A percentile compares a stretch with the other conserved stretches of the same genome.
These are phyloP conservation scores for Sphecodes monilicornis DNA, from an alignment of 2,888 invertebrate genomes.

Conservation along the genomic window DNA sequence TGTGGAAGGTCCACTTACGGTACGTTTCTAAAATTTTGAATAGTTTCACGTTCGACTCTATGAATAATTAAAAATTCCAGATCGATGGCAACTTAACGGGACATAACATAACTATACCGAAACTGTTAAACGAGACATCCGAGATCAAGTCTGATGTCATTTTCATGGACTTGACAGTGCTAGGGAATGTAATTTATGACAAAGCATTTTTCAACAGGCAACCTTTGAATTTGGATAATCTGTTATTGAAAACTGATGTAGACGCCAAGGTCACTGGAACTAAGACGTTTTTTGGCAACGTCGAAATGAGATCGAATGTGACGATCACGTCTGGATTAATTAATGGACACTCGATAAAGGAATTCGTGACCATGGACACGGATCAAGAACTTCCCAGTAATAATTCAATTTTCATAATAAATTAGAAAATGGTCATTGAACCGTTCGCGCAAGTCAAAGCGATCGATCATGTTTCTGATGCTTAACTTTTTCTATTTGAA, in stretches of 20 bases:
- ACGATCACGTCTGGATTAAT: constrained; percentile 83
- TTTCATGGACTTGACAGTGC: constrained; percentile 85
- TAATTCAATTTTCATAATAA: neutral
- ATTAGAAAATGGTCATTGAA: too few relatives aligned
- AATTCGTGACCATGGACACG: constrained; percentile 85
- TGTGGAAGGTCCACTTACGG: constrained; percentile 85
- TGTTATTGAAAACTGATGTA: constrained; percentile 84
- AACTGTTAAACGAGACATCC: constrained; percentile 82
- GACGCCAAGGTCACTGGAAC: constrained; percentile 82
- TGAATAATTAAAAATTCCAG: constrained; percentile 75
- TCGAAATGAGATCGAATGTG: constrained; percentile 72
- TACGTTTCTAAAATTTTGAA: constrained; percentile 67
- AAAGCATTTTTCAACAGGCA: constrained; percentile 83
- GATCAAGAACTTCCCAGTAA: constrained; percentile 84
- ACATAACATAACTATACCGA: constrained; percentile 64
- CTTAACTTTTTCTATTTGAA: too few relatives aligned
- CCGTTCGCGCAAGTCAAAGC: too few relatives aligned
- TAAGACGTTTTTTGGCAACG: constrained; percentile 84
- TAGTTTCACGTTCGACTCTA: neutral
- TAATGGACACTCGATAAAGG: constrained; percentile 83
- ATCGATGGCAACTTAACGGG: constrained; percentile 85
- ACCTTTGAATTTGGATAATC: constrained; percentile 84
- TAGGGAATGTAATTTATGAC: constrained; percentile 85
- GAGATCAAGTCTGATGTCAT: constrained; percentile 83
- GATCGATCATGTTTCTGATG: too few relatives aligned